These are phyloP conservation scores for Linnaemya tessellans DNA, from an alignment of 2,888 invertebrate genomes.

Conservation along the genomic window DNA sequence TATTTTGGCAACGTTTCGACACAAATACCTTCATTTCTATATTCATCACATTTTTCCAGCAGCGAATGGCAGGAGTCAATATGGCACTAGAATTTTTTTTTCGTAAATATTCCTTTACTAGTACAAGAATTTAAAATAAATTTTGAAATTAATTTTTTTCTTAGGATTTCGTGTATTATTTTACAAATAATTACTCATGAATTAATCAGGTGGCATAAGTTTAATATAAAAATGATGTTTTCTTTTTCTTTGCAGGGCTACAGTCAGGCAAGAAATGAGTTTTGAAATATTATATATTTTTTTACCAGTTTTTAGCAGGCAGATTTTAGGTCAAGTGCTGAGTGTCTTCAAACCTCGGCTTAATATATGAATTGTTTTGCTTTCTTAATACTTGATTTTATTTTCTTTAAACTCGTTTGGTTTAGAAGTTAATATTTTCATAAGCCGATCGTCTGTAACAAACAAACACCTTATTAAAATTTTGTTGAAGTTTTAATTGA, in stretches of 20 bases:
- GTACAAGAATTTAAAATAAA: not conserved
- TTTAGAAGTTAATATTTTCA: not conserved
- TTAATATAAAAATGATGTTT: conserved; percentile 39
- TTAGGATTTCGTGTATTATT: conserved; percentile 49
- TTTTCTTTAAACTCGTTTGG: too few species aligned
- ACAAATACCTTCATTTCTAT: conserved; percentile 63
- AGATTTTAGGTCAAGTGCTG: too few species aligned
- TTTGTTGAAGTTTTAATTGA: conserved; percentile 49
- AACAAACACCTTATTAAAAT: conserved; percentile 27
- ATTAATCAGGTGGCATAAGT: conserved; percentile 64
- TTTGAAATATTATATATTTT: too few species aligned
- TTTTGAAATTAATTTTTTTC: conserved; percentile 12
- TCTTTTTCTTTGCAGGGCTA: not conserved
- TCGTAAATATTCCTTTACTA: not conserved
- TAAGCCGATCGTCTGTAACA: not conserved
- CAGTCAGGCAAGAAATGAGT: not conserved
- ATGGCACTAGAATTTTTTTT: conserved; percentile 53
- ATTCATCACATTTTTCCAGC: conserved; percentile 68
- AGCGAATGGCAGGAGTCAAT: conserved; percentile 52
- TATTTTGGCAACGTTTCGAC: not conserved
- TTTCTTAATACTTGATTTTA: too few species aligned
- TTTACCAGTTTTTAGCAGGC: too few species aligned
- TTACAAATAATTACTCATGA: conserved; percentile 64
- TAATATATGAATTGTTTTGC: too few species aligned
- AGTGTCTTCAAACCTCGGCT: too few species aligned